These are phyloP conservation scores for Biston stratarius DNA, from an alignment of 2,888 invertebrate species.

Conservation along the genomic window DNA sequence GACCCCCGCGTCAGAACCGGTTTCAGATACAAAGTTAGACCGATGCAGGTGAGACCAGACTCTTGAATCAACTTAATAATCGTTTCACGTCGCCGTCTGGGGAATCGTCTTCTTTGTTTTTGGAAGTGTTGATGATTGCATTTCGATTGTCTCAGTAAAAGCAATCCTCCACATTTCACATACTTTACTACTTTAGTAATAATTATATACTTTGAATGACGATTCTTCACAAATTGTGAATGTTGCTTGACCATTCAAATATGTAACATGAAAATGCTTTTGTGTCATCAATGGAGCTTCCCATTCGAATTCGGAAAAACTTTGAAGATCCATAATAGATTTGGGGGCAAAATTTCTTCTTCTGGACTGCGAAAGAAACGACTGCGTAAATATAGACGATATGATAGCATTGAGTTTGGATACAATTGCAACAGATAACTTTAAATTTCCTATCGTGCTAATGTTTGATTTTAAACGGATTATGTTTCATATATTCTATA, in stretches of 20 bases:
- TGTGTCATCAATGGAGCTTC: conserved; percentile 71
- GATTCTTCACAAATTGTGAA: conserved; percentile 67
- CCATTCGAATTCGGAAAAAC: conserved; percentile 67
- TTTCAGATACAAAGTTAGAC: conserved; percentile 90
- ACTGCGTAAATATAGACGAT: conserved; percentile 48
- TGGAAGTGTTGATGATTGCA: conserved; percentile 80
- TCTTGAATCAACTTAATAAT: conserved; percentile 56
- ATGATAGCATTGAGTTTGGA: conserved; percentile 56
- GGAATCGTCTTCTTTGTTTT: conserved; percentile 61
- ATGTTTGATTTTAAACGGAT: conserved; percentile 20
- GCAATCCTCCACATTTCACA: conserved; percentile 80
- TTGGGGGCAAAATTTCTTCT: conserved; percentile 68
- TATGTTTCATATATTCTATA: background rate
- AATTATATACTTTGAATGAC: conserved; percentile 44
- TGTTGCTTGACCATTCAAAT: conserved; percentile 77
- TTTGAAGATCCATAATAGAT: conserved; percentile 77
- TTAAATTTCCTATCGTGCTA: conserved; percentile 62
- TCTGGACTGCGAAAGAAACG: conserved; percentile 74
- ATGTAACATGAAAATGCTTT: conserved; percentile 65
- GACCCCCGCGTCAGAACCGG: conserved; percentile 91
- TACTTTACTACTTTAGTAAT: conserved; percentile 13
- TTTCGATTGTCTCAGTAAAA: conserved; percentile 46
- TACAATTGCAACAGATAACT: conserved; percentile 55
- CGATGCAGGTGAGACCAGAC: conserved; percentile 86
- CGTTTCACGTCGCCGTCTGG: conserved; percentile 61